Base-by-base conservation (phyloP, 2,113 vertebrate species). In the Syngnathoides biaculeatus region DNA sequence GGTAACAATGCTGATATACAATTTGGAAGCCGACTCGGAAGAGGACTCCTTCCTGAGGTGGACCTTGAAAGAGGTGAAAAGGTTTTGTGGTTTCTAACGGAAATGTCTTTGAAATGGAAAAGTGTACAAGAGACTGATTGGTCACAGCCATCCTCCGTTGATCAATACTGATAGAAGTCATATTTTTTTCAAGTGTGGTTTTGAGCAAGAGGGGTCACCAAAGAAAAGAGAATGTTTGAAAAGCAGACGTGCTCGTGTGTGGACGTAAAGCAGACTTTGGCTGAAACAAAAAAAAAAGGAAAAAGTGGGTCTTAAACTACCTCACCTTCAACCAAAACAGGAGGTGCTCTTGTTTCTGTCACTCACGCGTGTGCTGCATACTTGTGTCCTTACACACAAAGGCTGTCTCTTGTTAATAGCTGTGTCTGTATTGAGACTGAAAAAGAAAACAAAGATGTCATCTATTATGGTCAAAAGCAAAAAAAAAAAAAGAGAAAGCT, bases 361-460 rank as follows among this genome's bases (percentile, higher is more conserved):
- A 62, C 39, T 42, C n/a, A n/a, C 24, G 13, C 38, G 43, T 42
- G 38, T 60, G 35, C 14, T 60, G 5, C 35, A 60, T 20, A 38
- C 2, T 59, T 60, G 55, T 19, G 17, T 59, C 56, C 56, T 58
- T 58, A 27, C 17, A n/a, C 38, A 42, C 14, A 13, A 40, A 40
- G 59, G 20, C 38, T 61, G 59, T 40, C 38, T 40, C 38, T 42
- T 42, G 59, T 39, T 61, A 61, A 61, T 42, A 22, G 59, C 58
- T 17, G 15, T 42, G 59, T 35, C 35, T 60, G 58, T 11, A 61
- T 40, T 1, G 59, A 7, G 59, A 24, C n/a, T 20, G 59, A 24
- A 62, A 62, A 62, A 40, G 39, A 62, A 62, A 62, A 62, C 59
- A 62, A 43, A 42, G 38, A 61, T 61, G 59, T 61, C 38, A 61